A percentile compares a stretch with the other conserved stretches of the same genome.
Evolutionary conservation across 2,113 vertebrate genomes (phyloP).

Genomic region (Tyrannus savana): DNA sequence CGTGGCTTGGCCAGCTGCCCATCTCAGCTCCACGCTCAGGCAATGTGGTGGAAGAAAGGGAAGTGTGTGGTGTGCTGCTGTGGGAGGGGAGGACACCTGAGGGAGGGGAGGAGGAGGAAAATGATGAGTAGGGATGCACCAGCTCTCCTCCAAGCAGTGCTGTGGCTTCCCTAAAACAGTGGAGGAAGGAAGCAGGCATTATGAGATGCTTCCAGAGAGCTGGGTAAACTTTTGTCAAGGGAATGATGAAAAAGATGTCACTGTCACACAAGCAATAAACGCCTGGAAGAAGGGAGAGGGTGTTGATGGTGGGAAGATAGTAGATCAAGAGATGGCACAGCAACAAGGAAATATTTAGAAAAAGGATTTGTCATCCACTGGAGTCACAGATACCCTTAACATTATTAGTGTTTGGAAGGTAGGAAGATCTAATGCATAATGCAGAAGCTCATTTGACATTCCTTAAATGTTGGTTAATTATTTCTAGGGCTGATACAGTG

Average conservation of each 20-base stretch:
- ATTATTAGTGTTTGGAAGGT: not conserved
- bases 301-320: not conserved
- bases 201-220: not conserved
- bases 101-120: not conserved
- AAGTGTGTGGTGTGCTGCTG: not conserved
- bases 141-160: not conserved
- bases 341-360: not conserved
- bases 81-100: not conserved
- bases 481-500: not conserved
- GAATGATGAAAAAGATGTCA: not conserved
- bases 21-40: not conserved
- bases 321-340: not conserved
- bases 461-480: conserved; percentile 16
- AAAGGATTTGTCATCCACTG: not conserved
- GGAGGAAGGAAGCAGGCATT: not conserved
- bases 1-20: rapidly evolving
- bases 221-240: not conserved
- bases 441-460: not conserved
- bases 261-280: not conserved
- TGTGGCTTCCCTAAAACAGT: not conserved
- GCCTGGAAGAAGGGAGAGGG: not conserved
- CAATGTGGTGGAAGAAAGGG: rapidly evolving
- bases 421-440: not conserved
- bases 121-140: not conserved
- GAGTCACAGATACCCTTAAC: not conserved